These are phyloP conservation scores for Phaenicophaeus curvirostris DNA, from an alignment of 2,797 vertebrate genomes.

Conservation along the genomic window DNA sequence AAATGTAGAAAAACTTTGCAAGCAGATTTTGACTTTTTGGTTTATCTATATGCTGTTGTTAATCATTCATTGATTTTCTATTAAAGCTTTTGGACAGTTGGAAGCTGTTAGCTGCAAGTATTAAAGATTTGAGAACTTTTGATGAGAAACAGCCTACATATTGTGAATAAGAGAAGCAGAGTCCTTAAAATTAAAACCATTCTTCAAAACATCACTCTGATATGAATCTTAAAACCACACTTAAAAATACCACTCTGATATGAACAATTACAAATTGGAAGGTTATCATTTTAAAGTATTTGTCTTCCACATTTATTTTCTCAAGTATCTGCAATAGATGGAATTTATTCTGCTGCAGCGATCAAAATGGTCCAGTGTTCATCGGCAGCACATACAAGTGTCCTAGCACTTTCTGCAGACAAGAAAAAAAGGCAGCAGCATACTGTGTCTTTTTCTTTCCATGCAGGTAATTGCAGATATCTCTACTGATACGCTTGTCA, in stretches of 20 bases:
- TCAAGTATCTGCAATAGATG: background rate
- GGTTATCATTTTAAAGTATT: background rate
- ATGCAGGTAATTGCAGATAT: background rate
- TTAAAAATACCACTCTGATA: background rate
- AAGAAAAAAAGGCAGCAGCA: background rate
- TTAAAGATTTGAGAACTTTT: background rate
- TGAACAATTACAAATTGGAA: background rate
- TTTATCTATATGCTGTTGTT: no score
- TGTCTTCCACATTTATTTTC: background rate
- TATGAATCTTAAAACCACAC: no score
- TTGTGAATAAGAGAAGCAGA: background rate
- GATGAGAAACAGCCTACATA: background rate
- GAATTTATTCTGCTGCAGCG: background rate
- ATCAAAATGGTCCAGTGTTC: background rate
- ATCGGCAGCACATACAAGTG: background rate
- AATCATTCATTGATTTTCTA: no score
- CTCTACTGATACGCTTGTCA: background rate
- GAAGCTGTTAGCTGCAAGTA: no score
- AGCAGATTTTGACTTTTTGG: no score
- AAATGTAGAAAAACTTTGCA: no score
- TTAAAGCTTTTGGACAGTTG: no score
- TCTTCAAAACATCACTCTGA: no score
- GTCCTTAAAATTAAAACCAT: background rate
- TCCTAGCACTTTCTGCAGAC: background rate
- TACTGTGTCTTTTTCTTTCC: background rate